phyloP scores from a whole-genome alignment of 2,113 vertebrate species.

The Phalacrocorax carbo region DNA sequence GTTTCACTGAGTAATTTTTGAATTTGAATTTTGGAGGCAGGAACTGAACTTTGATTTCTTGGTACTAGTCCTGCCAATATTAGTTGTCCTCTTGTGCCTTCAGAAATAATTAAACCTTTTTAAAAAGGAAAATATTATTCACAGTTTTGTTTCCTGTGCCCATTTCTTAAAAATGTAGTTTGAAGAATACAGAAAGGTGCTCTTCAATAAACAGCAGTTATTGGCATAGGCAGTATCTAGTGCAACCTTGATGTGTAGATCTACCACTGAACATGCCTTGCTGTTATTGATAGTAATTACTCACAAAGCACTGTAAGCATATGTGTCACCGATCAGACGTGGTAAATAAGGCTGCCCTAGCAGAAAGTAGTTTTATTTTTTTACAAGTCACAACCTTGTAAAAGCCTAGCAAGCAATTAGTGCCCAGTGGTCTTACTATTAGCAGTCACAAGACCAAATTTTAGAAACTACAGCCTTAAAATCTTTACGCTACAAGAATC shows the following conservation, averaged over 20 bases:
- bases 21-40: background rate
- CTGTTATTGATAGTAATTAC: background rate
- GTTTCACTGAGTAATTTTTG: background rate
- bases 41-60: background rate
- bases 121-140: background rate
- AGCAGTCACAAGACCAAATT: background rate
- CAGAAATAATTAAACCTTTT: background rate
- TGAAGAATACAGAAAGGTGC: background rate
- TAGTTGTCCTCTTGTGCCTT: background rate
- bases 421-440: background rate
- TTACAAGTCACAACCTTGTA: background rate
- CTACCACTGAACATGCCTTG: background rate
- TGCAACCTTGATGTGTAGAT: background rate
- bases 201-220: background rate
- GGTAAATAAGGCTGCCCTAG: background rate
- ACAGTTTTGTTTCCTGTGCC: background rate
- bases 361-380: background rate
- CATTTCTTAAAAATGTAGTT: background rate
- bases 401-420: background rate
- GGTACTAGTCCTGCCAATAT: background rate
- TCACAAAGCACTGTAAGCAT: background rate
- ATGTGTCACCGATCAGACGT: background rate
- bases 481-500: background rate
- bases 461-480: background rate
- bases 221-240: background rate